Conservation (phyloP, 2,888 invertebrate species). For the Syritta pipiens region DNA sequence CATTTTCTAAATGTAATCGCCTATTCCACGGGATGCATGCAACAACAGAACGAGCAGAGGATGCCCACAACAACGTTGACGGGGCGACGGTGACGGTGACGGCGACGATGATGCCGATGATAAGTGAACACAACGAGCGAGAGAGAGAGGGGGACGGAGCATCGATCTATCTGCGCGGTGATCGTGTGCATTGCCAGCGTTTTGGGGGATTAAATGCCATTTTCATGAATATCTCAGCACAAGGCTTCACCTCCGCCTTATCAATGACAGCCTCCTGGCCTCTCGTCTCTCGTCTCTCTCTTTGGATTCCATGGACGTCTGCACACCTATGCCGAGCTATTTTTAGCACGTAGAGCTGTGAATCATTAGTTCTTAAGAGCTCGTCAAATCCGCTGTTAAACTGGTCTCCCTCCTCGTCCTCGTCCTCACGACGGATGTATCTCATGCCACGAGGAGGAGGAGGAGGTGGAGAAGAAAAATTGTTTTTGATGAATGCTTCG, state of each 20-base stretch:
- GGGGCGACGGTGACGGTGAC: conserved; percentile 8
- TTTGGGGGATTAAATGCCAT: conserved; percentile 42
- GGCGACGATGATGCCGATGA: conserved; percentile 52
- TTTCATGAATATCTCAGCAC: conserved; percentile 33
- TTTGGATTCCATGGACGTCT: too few relatives aligned
- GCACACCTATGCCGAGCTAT: too few relatives aligned
- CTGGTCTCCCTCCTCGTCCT: too few relatives aligned
- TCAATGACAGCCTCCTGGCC: conserved; percentile 38
- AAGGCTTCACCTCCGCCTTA: conserved; percentile 10
- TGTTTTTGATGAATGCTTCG: too few relatives aligned
- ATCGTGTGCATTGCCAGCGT: conserved; percentile 46
- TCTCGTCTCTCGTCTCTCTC: too few relatives aligned
- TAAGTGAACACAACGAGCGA: conserved; percentile 28
- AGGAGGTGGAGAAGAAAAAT: too few relatives aligned
- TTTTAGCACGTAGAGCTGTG: not conserved
- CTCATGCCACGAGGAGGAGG: too few relatives aligned
- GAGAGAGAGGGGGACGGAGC: conserved; percentile 30
- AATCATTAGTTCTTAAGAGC: conserved; percentile 21
- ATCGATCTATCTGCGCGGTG: conserved; percentile 50
- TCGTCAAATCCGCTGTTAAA: conserved; percentile 16
- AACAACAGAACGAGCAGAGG: conserved; percentile 38
- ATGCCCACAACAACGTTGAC: conserved; percentile 21
- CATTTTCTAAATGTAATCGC: conserved; percentile 67
- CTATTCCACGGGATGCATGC: conserved; percentile 63
- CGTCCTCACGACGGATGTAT: too few relatives aligned